Conservation (phyloP, 2,797 vertebrate species). For the Echiichthys vipera region DNA sequence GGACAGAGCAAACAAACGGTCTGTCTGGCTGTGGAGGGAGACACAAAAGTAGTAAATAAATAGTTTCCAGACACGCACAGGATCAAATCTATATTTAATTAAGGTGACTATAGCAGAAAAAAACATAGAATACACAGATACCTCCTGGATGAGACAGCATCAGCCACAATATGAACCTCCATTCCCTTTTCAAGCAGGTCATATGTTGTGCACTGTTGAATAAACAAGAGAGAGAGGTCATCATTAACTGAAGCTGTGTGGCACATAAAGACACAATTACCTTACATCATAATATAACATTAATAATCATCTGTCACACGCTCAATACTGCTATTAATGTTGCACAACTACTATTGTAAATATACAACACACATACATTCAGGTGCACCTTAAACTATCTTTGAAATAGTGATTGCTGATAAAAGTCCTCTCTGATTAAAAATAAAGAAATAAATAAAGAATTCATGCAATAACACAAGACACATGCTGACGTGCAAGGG, state of each 20-base stretch:
- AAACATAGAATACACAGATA: constrained; percentile 55
- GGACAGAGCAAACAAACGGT: constrained; percentile 89
- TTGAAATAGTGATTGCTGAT: no score
- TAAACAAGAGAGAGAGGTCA: constrained; percentile 21
- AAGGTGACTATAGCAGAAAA: background rate
- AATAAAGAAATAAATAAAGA: no score
- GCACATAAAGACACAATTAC: background rate
- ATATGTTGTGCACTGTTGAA: constrained; percentile 86
- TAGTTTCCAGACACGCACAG: background rate
- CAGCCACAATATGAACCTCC: constrained; percentile 91
- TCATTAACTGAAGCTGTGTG: background rate
- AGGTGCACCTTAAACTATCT: no score
- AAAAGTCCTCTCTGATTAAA: no score
- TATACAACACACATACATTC: no score
- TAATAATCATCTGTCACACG: background rate
- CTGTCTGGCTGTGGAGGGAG: constrained; percentile 86
- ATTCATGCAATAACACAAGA: background rate
- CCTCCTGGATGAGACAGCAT: constrained; percentile 92
- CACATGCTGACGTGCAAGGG: background rate
- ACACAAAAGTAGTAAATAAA: constrained; percentile 1
- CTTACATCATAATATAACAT: background rate
- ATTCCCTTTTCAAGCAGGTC: constrained; percentile 90
- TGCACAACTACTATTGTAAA: no score
- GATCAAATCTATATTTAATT: background rate
- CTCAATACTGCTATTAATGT: no score